These are phyloP conservation scores for Brachionus manjavacas DNA, from an alignment of 1,140 invertebrate species.

Conservation along the genomic window DNA sequence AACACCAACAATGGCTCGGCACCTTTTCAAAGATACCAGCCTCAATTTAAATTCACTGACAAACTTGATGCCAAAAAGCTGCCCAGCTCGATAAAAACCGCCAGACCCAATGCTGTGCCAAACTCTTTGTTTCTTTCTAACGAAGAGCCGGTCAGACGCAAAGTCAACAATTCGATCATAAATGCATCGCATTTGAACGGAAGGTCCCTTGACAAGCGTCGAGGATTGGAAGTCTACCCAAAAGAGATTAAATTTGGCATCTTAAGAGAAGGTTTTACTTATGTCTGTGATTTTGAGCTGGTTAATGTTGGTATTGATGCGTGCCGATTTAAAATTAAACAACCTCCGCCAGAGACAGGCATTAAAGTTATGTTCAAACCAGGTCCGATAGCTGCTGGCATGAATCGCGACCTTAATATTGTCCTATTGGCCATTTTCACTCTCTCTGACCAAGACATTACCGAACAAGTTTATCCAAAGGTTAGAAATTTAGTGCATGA, in stretches of 20 bases:
- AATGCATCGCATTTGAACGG: slow-evolving; percentile 50
- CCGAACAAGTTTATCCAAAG: slow-evolving; percentile 46
- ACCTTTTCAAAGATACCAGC: background rate
- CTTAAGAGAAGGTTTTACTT: slow-evolving; percentile 51
- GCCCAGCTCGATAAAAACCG: slow-evolving; percentile 50
- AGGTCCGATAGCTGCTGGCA: slow-evolving; percentile 56
- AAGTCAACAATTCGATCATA: slow-evolving; percentile 49
- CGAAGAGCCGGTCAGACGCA: slow-evolving; percentile 54
- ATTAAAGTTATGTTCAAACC: slow-evolving; percentile 52
- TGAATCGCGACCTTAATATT: slow-evolving; percentile 51
- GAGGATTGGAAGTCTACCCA: slow-evolving; percentile 52
- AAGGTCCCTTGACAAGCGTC: slow-evolving; percentile 45
- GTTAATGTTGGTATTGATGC: slow-evolving; percentile 56
- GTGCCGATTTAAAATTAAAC: slow-evolving; percentile 54
- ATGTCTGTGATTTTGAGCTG: slow-evolving; percentile 46
- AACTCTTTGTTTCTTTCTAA: slow-evolving; percentile 51
- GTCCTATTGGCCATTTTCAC: slow-evolving; percentile 56
- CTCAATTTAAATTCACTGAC: slow-evolving; percentile 45
- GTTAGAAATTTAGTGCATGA: slow-evolving; percentile 50
- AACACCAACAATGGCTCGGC: background rate
- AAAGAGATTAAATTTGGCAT: slow-evolving; percentile 54
- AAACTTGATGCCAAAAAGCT: slow-evolving; percentile 50
- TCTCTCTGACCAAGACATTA: background rate
- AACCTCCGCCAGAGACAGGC: slow-evolving; percentile 55
- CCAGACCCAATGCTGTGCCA: slow-evolving; percentile 49